Evolutionary conservation across 92 coral and sea anemone species (phyloP), one percentile per base, ranked within the genome.

Genomic region (Montipora capitata): DNA sequence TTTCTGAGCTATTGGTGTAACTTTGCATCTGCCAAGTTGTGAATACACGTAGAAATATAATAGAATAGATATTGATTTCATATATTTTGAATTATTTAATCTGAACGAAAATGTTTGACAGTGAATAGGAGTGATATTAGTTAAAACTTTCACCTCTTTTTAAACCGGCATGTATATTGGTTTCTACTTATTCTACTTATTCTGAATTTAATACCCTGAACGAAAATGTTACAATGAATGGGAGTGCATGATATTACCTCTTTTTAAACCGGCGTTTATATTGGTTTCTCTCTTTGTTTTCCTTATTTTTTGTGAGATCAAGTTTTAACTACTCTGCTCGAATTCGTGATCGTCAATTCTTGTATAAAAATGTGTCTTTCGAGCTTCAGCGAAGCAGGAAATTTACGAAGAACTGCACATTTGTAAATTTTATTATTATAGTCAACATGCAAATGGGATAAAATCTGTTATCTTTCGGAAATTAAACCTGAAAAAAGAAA

Each of bases 21-120:
- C 42, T 35, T 12, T 52, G 67, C 63, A 76, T 35, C 80, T 35
- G 80, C 17, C 12, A 14, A 27, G 80, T 38, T 56, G 80, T 56
- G 18, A 5, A 45, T 48, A 17, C 59, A 54, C 10, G 61, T 54
- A 54, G 61, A n/a, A 54, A 54, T 54, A 54, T 11, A 54, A 35
- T 7, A 49, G 65, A 7, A 43, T 12, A 76, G 6, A 61, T n/a
- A 74, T 14, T 74, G 63, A 27, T 73, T 56, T 20, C 14, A n/a
- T 62, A 4, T 35, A 12, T 39, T 14, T 13, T 10, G 14, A 27
- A 56, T 57, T 76, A 40, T 63, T 76, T 54, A 11, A 10, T 4
- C 48, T 13, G 66, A 20, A 66, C 38, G 43, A 20, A 66, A 66
- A 5, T 66, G 71, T 38, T 20, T 38, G 40, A 1, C 38, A 5